Base-by-base conservation (phyloP, 2,888 invertebrate species). In the Drosophila dives region DNA sequence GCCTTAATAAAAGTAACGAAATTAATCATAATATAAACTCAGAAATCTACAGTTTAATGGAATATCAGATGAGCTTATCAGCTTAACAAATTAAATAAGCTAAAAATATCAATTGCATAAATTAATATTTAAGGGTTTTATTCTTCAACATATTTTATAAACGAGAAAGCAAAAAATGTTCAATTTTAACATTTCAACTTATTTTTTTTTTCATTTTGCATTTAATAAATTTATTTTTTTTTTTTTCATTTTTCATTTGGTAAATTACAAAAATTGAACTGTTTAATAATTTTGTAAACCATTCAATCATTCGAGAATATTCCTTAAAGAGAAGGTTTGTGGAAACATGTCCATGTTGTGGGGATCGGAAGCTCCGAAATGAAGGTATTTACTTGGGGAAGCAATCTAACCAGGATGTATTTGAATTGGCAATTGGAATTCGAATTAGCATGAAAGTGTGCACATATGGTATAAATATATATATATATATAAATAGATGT, bases 381-480 rank as follows among this genome's bases (percentile, higher is more conserved):
- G 7, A 15, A 23, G 45, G 4, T 45, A 23, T 45, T 45, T 23
- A 23, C 4, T 23, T 45, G 45, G 4, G 23, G 15, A 23, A 15
- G 23, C 45, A 15, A n/a, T 68, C 75, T 33, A 34, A 53, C 54
- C 68, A 55, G 66, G 61, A 67, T 71, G 20, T 45, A 75, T 77
- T 71, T 64, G 55, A 77, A 77, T 75, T 75, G 80, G 62, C 71
- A 62, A 59, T 62, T 38, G 70, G 62, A 75, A 75, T 65, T 62
- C 36, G 59, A 55, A 38, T 42, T 33, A 32, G 48, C 34, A 50
- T 33, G 17, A 11, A 11, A 20, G 15, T 59, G 10, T 17, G 10
- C 26, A 49, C 20, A 49, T 15, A 23, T 32, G 38, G 1, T 8
- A 20, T 23, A 15, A 5, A 6, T 32, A 12, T 26, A 29, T 54